These are phyloP conservation scores for Aphis craccivora DNA, from an alignment of 1,140 invertebrate species.

Conservation along the genomic window DNA sequence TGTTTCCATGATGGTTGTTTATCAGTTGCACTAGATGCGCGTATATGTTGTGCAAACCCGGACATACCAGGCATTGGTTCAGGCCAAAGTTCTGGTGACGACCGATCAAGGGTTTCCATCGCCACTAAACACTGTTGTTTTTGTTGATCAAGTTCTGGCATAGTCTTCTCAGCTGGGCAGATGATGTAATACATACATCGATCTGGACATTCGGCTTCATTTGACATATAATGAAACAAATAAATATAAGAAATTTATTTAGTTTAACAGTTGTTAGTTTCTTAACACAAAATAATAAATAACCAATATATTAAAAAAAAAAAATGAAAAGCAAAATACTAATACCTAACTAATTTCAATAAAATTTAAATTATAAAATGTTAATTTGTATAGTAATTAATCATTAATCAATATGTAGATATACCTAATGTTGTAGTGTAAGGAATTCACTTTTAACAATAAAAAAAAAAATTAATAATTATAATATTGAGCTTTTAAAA, in stretches of 20 bases:
- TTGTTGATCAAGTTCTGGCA: constrained; percentile 68
- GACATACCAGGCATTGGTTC: constrained; percentile 71
- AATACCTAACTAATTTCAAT: not conserved
- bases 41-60: constrained; percentile 58
- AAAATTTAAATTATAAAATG: not conserved
- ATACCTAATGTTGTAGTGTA: not conserved
- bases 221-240: constrained; percentile 47
- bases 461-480: too few species aligned
- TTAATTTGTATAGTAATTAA: not conserved
- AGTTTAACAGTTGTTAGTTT: not conserved
- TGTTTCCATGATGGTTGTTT: constrained; percentile 63
- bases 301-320: not conserved
- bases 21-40: constrained; percentile 49
- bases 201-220: constrained; percentile 55
- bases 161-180: constrained; percentile 60
- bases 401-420: not conserved
- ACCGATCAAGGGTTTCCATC: constrained; percentile 86
- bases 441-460: not conserved
- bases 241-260: constrained; percentile 34
- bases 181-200: constrained; percentile 30
- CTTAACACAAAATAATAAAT: not conserved
- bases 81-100: constrained; percentile 92
- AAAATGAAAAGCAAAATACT: not conserved
- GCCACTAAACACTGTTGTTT: constrained; percentile 72
- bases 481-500: too few species aligned